Conservation (phyloP, 1,140 invertebrate genomes). For the Gryon sp. region DNA sequence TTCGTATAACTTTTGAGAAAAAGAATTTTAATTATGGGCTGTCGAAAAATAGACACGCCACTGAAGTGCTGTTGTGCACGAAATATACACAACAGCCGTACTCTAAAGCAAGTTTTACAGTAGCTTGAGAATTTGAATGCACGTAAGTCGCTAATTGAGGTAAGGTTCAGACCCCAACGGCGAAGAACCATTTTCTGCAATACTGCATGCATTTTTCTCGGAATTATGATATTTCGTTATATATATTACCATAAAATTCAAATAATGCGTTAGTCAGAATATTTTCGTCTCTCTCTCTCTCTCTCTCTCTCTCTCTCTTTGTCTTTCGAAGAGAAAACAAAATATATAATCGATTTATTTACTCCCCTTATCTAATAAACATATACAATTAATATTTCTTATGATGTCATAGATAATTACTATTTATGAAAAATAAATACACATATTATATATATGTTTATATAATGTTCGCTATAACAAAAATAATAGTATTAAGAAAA, state of each 20-base stretch:
- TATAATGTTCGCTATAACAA: too few species aligned
- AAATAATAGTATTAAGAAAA: too few species aligned
- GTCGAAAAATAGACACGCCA: conserved; percentile 17
- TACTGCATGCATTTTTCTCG: conserved; percentile 37
- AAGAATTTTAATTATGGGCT: conserved; percentile 17
- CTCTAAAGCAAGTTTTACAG: conserved; percentile 17
- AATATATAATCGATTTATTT: too few species aligned
- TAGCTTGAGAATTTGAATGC: conserved; percentile 46
- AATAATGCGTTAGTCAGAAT: conserved; percentile 26
- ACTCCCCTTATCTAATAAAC: too few species aligned
- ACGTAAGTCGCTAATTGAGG: conserved; percentile 43
- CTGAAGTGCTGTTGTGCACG: not conserved
- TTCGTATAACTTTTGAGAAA: conserved; percentile 6
- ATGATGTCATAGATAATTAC: too few species aligned
- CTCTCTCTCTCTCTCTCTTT: too few species aligned
- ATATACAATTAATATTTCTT: too few species aligned
- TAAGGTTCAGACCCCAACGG: conserved; percentile 35
- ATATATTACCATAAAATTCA: conserved; percentile 37
- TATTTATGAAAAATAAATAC: too few species aligned
- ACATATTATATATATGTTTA: too few species aligned
- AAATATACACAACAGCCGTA: conserved; percentile 2
- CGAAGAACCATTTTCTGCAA: conserved; percentile 32
- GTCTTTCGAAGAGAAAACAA: too few species aligned
- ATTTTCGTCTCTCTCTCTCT: too few species aligned
- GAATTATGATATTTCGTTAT: conserved; percentile 52